Conservation (phyloP, 2,113 vertebrate genomes). For the Bubo blakistoni region DNA sequence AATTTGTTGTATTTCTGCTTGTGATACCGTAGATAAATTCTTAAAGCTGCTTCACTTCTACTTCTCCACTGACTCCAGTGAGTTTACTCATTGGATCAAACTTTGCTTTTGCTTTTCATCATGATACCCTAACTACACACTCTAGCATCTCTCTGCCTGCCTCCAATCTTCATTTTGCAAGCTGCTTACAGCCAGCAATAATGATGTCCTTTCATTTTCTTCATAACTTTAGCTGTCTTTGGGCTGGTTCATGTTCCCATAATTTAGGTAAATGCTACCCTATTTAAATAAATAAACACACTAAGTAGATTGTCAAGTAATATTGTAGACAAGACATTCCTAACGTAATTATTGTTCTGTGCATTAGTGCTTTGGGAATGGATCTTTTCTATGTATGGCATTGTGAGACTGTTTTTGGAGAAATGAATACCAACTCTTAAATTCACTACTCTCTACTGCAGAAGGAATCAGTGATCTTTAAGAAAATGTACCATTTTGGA, state of each 20-base stretch:
- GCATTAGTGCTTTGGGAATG: background rate
- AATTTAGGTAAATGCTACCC: background rate
- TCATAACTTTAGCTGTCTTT: background rate
- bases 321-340: background rate
- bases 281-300: conserved; percentile 23
- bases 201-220: background rate
- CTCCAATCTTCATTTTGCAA: background rate
- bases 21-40: background rate
- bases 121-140: background rate
- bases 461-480: background rate
- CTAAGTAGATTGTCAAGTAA: background rate
- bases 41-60: background rate
- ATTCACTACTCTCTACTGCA: background rate
- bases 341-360: background rate
- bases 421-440: background rate
- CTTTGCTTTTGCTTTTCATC: background rate
- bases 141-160: background rate
- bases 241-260: background rate
- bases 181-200: background rate
- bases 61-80: background rate
- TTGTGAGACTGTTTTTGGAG: background rate
- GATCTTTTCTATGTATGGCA: background rate
- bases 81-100: background rate
- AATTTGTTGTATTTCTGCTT: background rate
- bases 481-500: background rate